phyloP scores from a whole-genome alignment of 2,113 vertebrate species.

The Aix galericulata region DNA sequence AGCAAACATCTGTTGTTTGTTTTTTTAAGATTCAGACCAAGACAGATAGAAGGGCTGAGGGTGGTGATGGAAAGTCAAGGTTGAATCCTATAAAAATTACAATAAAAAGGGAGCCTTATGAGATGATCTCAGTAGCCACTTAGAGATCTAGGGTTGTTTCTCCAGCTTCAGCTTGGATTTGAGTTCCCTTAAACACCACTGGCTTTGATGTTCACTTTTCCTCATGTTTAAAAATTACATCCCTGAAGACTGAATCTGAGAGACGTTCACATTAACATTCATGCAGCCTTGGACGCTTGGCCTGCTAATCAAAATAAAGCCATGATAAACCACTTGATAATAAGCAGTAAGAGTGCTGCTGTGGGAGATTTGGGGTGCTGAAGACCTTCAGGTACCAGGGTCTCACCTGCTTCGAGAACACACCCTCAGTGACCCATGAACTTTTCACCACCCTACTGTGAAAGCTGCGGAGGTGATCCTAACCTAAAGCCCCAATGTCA shows the following conservation, averaged over 20 bases:
- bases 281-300: neutral
- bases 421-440: neutral
- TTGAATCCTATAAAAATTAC: neutral
- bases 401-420: neutral
- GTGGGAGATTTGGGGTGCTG: neutral
- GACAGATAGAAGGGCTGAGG: neutral
- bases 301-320: neutral
- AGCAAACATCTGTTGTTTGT: neutral
- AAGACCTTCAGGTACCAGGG: neutral
- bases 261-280: neutral
- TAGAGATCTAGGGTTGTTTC: neutral
- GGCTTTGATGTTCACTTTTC: neutral
- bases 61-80: neutral
- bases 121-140: neutral
- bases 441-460: neutral
- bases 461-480: neutral
- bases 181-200: neutral
- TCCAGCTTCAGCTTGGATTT: neutral
- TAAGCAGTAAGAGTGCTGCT: neutral
- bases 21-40: neutral
- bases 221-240: slow-evolving; percentile 3
- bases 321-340: neutral
- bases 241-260: neutral
- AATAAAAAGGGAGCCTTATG: neutral
- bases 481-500: neutral